A percentile compares a stretch with the other conserved stretches of the same genome.
phyloP scores from a whole-genome alignment of 2,888 invertebrate species.

The Drosophila borealis region DNA sequence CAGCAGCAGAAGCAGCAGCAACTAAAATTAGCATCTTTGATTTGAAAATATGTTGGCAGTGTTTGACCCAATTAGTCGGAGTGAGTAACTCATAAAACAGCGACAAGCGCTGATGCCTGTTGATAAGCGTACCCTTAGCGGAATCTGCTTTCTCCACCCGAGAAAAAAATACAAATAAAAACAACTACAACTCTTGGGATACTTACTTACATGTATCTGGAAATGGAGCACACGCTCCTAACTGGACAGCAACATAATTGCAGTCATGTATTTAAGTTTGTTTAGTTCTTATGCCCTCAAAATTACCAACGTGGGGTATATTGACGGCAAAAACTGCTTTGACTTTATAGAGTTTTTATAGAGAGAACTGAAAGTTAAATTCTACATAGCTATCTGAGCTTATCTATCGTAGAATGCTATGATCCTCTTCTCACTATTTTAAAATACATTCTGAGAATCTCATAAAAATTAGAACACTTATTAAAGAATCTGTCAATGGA shows the following conservation, averaged over 20 bases:
- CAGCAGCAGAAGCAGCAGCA: constrained; percentile 10
- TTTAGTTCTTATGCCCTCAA: constrained; percentile 27
- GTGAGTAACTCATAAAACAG: constrained; percentile 71
- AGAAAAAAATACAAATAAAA: background rate
- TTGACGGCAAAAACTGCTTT: too few species aligned
- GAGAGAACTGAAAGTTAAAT: too few species aligned
- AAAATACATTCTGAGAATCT: background rate
- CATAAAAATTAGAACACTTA: too few species aligned
- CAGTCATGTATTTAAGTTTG: constrained; percentile 48
- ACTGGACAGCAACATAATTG: constrained; percentile 50
- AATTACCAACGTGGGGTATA: background rate
- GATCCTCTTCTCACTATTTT: background rate
- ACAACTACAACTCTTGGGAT: constrained; percentile 21
- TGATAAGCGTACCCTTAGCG: constrained; percentile 59
- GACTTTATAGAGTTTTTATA: background rate
- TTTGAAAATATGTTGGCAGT: constrained; percentile 57
- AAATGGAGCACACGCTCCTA: constrained; percentile 52
- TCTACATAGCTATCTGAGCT: too few species aligned
- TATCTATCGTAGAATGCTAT: too few species aligned
- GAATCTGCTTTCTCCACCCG: constrained; percentile 54
- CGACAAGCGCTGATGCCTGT: constrained; percentile 59
- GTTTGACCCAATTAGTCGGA: constrained; percentile 70
- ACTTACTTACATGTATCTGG: constrained; percentile 22
- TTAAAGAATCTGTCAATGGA: background rate
- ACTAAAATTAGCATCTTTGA: constrained; percentile 76